phyloP scores from a whole-genome alignment of 2,113 vertebrate genomes.

The Oplegnathus fasciatus region DNA sequence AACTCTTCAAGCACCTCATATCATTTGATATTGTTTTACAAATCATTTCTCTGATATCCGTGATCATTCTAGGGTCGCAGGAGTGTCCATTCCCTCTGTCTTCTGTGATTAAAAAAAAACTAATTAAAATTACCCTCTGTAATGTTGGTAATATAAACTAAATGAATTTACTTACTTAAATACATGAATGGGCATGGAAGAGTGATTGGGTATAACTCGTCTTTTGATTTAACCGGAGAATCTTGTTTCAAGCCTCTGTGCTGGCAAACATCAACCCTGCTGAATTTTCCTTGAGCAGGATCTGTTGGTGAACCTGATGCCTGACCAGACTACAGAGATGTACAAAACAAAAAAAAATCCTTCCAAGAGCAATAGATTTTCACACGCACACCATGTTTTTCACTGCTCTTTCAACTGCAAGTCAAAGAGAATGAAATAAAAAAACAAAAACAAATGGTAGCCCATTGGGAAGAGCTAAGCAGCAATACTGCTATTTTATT shows the following conservation, averaged over 20 bases:
- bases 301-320: slow-evolving; percentile 12
- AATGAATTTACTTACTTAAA: neutral
- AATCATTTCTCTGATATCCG: neutral
- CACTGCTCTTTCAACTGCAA: neutral
- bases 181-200: neutral
- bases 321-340: slow-evolving; percentile 15
- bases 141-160: neutral
- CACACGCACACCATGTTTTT: neutral
- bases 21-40: neutral
- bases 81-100: neutral
- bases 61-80: neutral
- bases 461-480: neutral
- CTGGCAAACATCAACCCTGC: neutral
- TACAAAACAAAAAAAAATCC: slow-evolving; percentile 9
- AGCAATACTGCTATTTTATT: neutral
- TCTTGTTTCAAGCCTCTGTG: slow-evolving; percentile 12
- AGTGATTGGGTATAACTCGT: neutral
- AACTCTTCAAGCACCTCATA: neutral
- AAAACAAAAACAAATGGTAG: neutral
- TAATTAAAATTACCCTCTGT: neutral
- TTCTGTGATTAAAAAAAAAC: neutral
- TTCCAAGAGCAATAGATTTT: slow-evolving; percentile 4
- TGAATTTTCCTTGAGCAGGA: slow-evolving; percentile 21
- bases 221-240: neutral
- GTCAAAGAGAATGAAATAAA: neutral